A percentile compares a stretch with the other conserved stretches of the same genome.
These are phyloP conservation scores for Drosophila pseudotalamancana DNA, from an alignment of 2,888 invertebrate species.

Conservation along the genomic window DNA sequence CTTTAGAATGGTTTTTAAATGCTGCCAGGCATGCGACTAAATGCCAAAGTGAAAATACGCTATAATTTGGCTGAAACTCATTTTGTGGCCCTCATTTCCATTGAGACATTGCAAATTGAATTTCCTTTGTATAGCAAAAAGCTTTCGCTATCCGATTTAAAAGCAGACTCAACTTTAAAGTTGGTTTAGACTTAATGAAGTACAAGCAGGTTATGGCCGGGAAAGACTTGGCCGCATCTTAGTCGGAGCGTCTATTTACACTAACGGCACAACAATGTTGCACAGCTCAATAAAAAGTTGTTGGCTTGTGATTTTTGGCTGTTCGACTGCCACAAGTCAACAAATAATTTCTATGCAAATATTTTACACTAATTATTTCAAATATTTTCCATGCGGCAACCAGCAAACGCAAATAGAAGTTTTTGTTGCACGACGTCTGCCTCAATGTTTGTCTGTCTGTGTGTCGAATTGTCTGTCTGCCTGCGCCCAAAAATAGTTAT, in stretches of 20 bases:
- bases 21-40: conserved; percentile 58
- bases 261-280: conserved; percentile 11
- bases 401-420: conserved; percentile 39
- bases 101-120: conserved; percentile 30
- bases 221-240: background rate
- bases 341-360: conserved; percentile 77
- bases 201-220: too few relatives aligned
- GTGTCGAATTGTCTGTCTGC: conserved; percentile 35
- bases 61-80: conserved; percentile 32
- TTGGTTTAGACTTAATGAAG: background rate
- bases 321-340: conserved; percentile 62
- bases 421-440: conserved; percentile 14
- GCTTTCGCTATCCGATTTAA: background rate
- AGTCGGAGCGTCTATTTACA: background rate
- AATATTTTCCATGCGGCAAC: conserved; percentile 69
- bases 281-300: conserved; percentile 48
- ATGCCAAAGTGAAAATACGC: conserved; percentile 58
- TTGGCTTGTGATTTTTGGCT: conserved; percentile 39
- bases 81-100: conserved; percentile 10
- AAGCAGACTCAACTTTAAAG: background rate
- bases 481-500: conserved; percentile 75
- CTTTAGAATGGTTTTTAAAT: conserved; percentile 50
- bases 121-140: conserved; percentile 16
- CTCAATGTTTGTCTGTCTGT: conserved; percentile 9
- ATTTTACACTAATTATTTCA: conserved; percentile 79